phyloP scores from a whole-genome alignment of 2,113 vertebrate species.

The Gymnocephalus cernua region DNA sequence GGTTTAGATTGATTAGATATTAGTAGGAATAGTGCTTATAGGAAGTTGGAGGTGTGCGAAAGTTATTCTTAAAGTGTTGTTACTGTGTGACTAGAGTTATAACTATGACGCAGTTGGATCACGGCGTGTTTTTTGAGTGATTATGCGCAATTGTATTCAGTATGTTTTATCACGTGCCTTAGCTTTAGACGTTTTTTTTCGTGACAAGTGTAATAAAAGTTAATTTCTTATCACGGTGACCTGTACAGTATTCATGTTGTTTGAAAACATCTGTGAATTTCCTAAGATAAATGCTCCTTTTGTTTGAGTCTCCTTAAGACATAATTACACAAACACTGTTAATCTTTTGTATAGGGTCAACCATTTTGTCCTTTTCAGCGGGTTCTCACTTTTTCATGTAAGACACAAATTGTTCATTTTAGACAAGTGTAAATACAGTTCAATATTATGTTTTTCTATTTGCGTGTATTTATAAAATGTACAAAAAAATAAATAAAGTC shows the following conservation, averaged over 20 bases:
- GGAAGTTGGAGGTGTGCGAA: slow-evolving; percentile 23
- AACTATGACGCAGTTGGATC: not conserved
- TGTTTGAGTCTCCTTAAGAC: not conserved
- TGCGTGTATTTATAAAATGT: slow-evolving; percentile 74
- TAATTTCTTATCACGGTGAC: slow-evolving; percentile 15
- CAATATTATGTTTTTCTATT: slow-evolving; percentile 52
- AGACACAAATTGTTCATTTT: slow-evolving; percentile 22
- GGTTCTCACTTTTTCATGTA: not conserved
- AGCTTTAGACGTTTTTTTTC: slow-evolving; percentile 22
- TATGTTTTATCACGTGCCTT: slow-evolving; percentile 31
- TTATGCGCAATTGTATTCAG: not conserved
- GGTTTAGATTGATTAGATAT: slow-evolving; percentile 15
- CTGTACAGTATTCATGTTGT: slow-evolving; percentile 29
- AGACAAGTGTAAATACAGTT: slow-evolving; percentile 56
- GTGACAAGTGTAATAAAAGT: not conserved
- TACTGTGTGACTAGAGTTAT: slow-evolving; percentile 22
- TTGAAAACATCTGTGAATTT: slow-evolving; percentile 7
- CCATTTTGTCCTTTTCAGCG: slow-evolving; percentile 32
- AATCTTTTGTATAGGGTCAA: slow-evolving; percentile 27
- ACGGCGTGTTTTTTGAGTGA: not conserved
- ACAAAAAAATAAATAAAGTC: slow-evolving; percentile 69
- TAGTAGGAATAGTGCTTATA: not conserved
- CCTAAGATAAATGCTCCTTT: not conserved
- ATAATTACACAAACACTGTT: slow-evolving; percentile 22
- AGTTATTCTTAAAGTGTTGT: not conserved